These are phyloP conservation scores for Calyptommatus sinebrachiatus DNA, from an alignment of 2,113 vertebrate genomes.

Conservation along the genomic window DNA sequence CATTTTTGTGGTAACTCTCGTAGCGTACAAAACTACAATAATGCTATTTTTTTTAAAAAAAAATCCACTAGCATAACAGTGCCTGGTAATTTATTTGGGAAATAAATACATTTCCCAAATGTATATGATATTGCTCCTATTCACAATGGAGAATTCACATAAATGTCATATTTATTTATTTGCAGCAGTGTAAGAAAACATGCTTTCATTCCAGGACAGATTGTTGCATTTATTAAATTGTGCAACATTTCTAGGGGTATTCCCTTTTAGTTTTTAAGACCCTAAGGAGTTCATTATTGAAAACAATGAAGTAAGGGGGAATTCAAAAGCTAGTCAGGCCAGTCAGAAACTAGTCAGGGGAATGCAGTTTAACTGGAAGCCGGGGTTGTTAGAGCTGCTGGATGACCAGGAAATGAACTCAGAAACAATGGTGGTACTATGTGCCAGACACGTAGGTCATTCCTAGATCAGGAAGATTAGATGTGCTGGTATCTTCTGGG, in stretches of 20 bases:
- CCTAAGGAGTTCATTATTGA: neutral
- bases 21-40: too few relatives aligned
- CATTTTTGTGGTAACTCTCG: too few relatives aligned
- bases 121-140: neutral
- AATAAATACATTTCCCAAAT: neutral
- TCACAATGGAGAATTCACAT: neutral
- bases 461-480: neutral
- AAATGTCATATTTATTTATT: neutral
- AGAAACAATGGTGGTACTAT: neutral
- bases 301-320: neutral
- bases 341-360: neutral
- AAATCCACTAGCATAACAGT: too few relatives aligned
- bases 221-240: neutral
- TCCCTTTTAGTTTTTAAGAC: neutral
- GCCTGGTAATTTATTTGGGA: neutral
- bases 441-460: neutral
- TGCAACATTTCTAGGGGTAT: conserved; percentile 7
- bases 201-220: neutral
- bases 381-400: neutral
- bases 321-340: conserved; percentile 1
- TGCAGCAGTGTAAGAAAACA: neutral
- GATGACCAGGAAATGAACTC: conserved; percentile 17
- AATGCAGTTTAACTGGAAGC: conserved; percentile 2
- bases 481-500: neutral
- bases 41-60: too few relatives aligned